Evolutionary conservation across 2,797 vertebrate species (phyloP), one percentile per base, ranked within the genome.

Genomic region (Phrynocephalus vlangalii): DNA sequence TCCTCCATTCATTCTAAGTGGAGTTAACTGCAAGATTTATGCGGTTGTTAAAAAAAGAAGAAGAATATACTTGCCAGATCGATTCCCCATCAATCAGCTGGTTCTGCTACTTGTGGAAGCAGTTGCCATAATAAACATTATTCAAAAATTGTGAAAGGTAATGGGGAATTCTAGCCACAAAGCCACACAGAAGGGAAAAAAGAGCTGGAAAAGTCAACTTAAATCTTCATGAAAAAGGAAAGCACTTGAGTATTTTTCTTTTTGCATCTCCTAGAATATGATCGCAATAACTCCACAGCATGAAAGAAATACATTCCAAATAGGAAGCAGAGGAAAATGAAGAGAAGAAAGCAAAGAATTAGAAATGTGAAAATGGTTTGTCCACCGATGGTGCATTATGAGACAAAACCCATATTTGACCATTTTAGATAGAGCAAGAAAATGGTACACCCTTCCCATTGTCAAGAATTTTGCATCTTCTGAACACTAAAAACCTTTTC

Each of bases 61-160:
- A 63, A 60, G 56, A 94, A 87, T 44, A 48, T 83, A 79, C 84
- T 88, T 87, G 26, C 18, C 33, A 70, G 92, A 52, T 33, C 89
- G 72, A 91, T 94, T 75, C 83, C n/a, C 87, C 48, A 91, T 75
- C 88, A 86, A 86, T 75, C 63, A 52, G 89, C 88, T 78, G 86
- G 88, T 67, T 86, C 76, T 86, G 9, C 90, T 90, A 16, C 28
- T 89, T 91, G 83, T 30, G 77, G 83, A 92, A 93, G 52, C 11
- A 38, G 89, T 88, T 76, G 79, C 73, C 67, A 83, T 83, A 72
- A 85, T 68, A 33, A 3, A 89, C 38, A 78, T 88, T 89, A 88
- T 71, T 83, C 81, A 50, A 79, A 60, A 85, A 87, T 44, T 0
- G 16, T 60, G 90, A 87, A 82, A 48, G 33, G 24, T 79, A 91